A percentile compares a stretch with the other conserved stretches of the same genome.
Conservation (phyloP, 1,140 invertebrate species). For the Heliconius nattereri region DNA sequence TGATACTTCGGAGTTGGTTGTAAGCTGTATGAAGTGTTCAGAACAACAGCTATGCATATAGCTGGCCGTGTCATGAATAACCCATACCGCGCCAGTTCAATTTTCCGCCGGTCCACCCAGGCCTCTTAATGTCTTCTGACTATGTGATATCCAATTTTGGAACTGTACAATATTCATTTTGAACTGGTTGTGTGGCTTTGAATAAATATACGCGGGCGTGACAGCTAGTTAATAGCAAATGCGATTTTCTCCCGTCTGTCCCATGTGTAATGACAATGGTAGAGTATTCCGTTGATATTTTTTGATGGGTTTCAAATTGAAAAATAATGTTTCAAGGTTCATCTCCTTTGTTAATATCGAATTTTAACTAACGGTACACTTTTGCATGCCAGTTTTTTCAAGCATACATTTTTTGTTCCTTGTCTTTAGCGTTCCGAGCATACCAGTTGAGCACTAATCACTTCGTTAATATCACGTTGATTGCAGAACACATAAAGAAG, state of each 20-base stretch:
- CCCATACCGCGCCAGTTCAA: conserved; percentile 48
- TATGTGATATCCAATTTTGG: conserved; percentile 47
- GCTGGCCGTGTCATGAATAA: conserved; percentile 46
- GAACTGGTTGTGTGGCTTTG: conserved; percentile 24
- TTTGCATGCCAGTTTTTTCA: too few species aligned
- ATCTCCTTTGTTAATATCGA: too few species aligned
- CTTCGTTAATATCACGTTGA: too few species aligned
- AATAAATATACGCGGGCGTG: conserved; percentile 24
- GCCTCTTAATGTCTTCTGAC: conserved; percentile 50
- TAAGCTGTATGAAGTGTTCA: conserved; percentile 34
- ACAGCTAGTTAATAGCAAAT: conserved; percentile 13
- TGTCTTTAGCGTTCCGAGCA: too few species aligned
- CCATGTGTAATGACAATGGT: background rate
- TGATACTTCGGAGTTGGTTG: conserved; percentile 33
- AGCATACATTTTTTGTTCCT: too few species aligned
- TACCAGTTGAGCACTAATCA: too few species aligned
- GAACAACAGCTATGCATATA: conserved; percentile 48
- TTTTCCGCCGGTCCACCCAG: conserved; percentile 48
- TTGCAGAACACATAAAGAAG: too few species aligned
- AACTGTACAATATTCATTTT: conserved; percentile 39
- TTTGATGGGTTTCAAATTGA: background rate
- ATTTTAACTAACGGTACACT: too few species aligned
- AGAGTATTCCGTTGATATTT: background rate
- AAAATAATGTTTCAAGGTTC: background rate
- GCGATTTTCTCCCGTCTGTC: conserved; percentile 8